Percentiles rank a stretch among this genome's conserved stretches.
phyloP scores from a whole-genome alignment of 2,888 invertebrate genomes.

The Seladonia tumulorum region DNA sequence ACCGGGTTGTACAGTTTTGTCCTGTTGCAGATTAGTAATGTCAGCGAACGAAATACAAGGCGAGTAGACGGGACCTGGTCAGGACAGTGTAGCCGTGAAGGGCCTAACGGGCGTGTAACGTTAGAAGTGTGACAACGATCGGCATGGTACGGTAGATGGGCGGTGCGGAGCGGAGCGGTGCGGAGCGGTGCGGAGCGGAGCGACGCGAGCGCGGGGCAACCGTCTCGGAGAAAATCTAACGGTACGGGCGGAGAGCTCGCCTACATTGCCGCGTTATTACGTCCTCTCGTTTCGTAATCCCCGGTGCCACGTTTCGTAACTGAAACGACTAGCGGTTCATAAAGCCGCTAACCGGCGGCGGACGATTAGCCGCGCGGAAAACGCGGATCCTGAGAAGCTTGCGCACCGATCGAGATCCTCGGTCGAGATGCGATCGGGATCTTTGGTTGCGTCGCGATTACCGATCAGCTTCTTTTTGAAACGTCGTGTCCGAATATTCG shows the following conservation, averaged over 20 bases:
- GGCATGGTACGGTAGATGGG: background rate
- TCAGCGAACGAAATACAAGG: background rate
- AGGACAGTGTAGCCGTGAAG: slow-evolving; percentile 20
- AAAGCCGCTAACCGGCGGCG: slow-evolving; percentile 37
- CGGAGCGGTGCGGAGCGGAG: background rate
- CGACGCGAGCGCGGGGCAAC: slow-evolving; percentile 6
- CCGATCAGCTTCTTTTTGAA: no score
- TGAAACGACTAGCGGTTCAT: slow-evolving; percentile 77
- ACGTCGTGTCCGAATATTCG: no score
- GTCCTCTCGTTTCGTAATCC: slow-evolving; percentile 80
- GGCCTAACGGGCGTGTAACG: slow-evolving; percentile 57
- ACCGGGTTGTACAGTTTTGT: slow-evolving; percentile 6
- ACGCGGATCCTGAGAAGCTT: background rate
- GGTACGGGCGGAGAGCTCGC: slow-evolving; percentile 74
- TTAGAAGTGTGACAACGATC: slow-evolving; percentile 75
- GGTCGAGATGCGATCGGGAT: background rate
- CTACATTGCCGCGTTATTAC: slow-evolving; percentile 76
- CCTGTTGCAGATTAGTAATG: slow-evolving; percentile 3
- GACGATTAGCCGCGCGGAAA: slow-evolving; percentile 33
- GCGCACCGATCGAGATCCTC: background rate
- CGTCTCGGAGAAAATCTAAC: slow-evolving; percentile 80
- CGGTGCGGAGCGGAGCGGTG: background rate
- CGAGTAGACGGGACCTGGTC: background rate
- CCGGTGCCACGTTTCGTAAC: slow-evolving; percentile 77
- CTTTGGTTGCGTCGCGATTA: no score